phyloP scores from a whole-genome alignment of 2,888 invertebrate genomes.

The Phaedon cochleariae region DNA sequence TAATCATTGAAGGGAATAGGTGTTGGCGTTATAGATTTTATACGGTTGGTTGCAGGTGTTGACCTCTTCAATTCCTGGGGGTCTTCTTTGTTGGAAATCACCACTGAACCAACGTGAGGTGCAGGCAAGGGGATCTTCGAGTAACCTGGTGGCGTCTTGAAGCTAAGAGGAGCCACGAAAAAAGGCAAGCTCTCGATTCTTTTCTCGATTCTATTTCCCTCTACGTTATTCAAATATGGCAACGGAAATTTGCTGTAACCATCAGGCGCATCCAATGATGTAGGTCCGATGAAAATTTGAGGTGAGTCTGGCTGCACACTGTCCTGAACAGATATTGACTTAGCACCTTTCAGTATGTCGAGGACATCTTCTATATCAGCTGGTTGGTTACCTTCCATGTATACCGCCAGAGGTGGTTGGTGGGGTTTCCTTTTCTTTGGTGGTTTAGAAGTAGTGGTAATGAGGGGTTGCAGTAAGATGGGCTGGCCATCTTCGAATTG shows the following conservation, averaged over 20 bases:
- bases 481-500: slow-evolving; percentile 53
- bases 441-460: slow-evolving; percentile 60
- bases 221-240: slow-evolving; percentile 81
- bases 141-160: slow-evolving; percentile 83
- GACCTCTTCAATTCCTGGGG: slow-evolving; percentile 36
- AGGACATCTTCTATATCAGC: slow-evolving; percentile 77
- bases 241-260: slow-evolving; percentile 83
- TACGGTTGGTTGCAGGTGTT: slow-evolving; percentile 21
- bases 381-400: slow-evolving; percentile 69
- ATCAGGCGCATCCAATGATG: slow-evolving; percentile 73
- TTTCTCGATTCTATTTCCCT: slow-evolving; percentile 72
- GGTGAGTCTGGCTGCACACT: slow-evolving; percentile 75
- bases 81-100: slow-evolving; percentile 63
- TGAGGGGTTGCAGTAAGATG: slow-evolving; percentile 59
- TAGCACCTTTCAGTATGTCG: slow-evolving; percentile 73
- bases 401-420: slow-evolving; percentile 86
- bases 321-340: slow-evolving; percentile 80
- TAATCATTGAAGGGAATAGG: slow-evolving; percentile 14
- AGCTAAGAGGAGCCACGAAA: slow-evolving; percentile 86
- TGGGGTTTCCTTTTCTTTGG: slow-evolving; percentile 76
- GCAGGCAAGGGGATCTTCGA: slow-evolving; percentile 87
- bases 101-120: slow-evolving; percentile 87
- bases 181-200: slow-evolving; percentile 81
- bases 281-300: slow-evolving; percentile 83
- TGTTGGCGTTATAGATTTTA: slow-evolving; percentile 1